These are phyloP conservation scores for Pempheris klunzingeri DNA, from an alignment of 2,797 vertebrate species.

Conservation along the genomic window DNA sequence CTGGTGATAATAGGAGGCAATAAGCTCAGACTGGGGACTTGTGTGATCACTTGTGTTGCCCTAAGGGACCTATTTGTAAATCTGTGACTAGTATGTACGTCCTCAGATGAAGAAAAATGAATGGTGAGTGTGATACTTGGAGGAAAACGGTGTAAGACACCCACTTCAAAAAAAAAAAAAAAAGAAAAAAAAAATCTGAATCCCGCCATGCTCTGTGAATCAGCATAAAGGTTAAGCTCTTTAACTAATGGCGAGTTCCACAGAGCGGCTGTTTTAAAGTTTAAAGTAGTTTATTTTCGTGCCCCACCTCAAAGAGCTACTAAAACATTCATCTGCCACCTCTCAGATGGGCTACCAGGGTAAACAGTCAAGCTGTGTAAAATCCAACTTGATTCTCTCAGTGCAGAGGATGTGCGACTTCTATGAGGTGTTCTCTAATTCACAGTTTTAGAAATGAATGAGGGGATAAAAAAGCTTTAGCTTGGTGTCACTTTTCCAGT, in stretches of 20 bases:
- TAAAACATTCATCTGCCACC: slow-evolving; percentile 40
- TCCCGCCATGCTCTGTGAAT: background rate
- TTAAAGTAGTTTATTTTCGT: slow-evolving; percentile 26
- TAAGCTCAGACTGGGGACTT: background rate
- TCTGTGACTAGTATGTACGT: background rate
- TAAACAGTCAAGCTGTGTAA: slow-evolving; percentile 3
- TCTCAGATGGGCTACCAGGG: slow-evolving; percentile 2
- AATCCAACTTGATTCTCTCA: slow-evolving; percentile 5
- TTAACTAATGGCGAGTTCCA: background rate
- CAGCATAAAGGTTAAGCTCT: background rate
- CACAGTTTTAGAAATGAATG: slow-evolving; percentile 15
- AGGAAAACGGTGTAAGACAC: background rate
- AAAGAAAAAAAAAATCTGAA: background rate
- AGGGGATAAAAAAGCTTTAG: slow-evolving; percentile 5
- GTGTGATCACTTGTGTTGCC: background rate
- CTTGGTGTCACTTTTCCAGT: background rate
- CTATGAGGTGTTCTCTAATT: slow-evolving; percentile 1
- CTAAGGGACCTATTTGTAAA: background rate
- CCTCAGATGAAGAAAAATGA: slow-evolving; percentile 4
- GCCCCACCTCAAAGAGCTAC: slow-evolving; percentile 14
- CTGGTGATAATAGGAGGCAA: background rate
- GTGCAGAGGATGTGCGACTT: background rate
- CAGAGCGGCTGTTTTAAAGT: background rate
- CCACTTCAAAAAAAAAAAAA: no score
- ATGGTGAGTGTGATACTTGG: background rate